A percentile compares a stretch with the other conserved stretches of the same genome.
Evolutionary conservation across 53 echinoderm and acorn worm species (phyloP).

Genomic region (Actinopyga echinites): DNA sequence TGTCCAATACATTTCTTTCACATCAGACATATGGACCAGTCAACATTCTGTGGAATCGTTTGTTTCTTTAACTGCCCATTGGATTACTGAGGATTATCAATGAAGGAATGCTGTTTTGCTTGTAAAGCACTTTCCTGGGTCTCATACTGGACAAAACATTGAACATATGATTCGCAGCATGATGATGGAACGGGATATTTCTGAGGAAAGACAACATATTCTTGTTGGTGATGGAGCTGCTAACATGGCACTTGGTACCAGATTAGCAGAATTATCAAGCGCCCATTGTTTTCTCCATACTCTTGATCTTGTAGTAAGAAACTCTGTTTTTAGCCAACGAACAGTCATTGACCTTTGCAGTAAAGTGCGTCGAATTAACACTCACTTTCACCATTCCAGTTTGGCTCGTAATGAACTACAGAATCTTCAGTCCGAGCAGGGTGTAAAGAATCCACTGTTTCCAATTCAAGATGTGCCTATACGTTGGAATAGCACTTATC

Average conservation of each 20-base stretch:
- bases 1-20: conserved; percentile 1
- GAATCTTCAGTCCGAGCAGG: not conserved
- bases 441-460: not conserved
- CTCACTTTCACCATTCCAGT: not conserved
- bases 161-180: conserved; percentile 2
- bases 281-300: not conserved
- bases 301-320: not conserved
- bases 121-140: conserved; percentile 1
- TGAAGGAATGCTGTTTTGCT: not conserved
- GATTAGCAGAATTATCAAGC: not conserved
- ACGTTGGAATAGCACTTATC: not conserved
- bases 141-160: conserved; percentile 27
- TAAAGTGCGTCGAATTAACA: not conserved
- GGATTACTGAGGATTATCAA: not conserved
- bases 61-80: conserved; percentile 9
- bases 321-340: not conserved
- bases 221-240: conserved; percentile 27
- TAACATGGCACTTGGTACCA: not conserved
- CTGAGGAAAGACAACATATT: not conserved
- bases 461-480: not conserved
- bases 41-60: not conserved
- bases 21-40: conserved; percentile 22
- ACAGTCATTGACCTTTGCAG: not conserved
- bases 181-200: conserved; percentile 7
- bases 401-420: not conserved